phyloP scores from a whole-genome alignment of 2,113 vertebrate species.

The Thamnaconus septentrionalis region DNA sequence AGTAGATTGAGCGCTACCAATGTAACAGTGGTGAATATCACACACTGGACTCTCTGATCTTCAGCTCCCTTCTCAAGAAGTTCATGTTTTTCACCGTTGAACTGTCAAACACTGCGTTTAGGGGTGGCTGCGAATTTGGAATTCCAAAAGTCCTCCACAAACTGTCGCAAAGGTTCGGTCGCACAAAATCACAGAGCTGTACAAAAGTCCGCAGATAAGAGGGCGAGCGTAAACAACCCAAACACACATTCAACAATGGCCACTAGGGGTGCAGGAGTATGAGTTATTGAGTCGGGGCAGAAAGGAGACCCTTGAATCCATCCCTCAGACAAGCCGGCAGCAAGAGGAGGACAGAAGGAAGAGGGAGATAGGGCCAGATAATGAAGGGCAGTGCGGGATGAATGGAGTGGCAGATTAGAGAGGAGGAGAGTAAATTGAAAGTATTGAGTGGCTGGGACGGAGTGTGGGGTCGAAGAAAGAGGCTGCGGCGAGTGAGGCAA shows the following conservation, averaged over 20 bases:
- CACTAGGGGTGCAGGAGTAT: not conserved
- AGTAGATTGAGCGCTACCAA: too few species aligned
- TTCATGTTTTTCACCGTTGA: not conserved
- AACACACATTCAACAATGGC: conserved; percentile 15
- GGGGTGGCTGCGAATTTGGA: too few species aligned
- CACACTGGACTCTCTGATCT: too few species aligned
- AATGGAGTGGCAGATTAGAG: conserved; percentile 69
- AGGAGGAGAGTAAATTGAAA: conserved; percentile 69
- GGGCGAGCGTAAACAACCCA: not conserved
- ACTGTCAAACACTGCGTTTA: too few species aligned
- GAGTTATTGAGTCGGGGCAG: conserved; percentile 31
- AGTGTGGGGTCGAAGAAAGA: conserved; percentile 46
- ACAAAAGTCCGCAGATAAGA: not conserved
- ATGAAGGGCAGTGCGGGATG: conserved; percentile 51
- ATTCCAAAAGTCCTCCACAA: too few species aligned
- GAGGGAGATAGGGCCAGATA: conserved; percentile 56
- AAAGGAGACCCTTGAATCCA: conserved; percentile 49
- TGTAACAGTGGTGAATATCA: too few species aligned
- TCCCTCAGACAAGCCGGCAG: conserved; percentile 55
- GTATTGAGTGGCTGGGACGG: conserved; percentile 62
- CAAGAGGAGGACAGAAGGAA: conserved; percentile 54
- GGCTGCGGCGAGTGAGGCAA: conserved; percentile 34
- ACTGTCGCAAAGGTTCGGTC: too few species aligned
- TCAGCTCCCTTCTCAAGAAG: not conserved
- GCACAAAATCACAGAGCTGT: not conserved